Conservation (phyloP, 2,113 vertebrate genomes). For the Coreoperca whiteheadi region DNA sequence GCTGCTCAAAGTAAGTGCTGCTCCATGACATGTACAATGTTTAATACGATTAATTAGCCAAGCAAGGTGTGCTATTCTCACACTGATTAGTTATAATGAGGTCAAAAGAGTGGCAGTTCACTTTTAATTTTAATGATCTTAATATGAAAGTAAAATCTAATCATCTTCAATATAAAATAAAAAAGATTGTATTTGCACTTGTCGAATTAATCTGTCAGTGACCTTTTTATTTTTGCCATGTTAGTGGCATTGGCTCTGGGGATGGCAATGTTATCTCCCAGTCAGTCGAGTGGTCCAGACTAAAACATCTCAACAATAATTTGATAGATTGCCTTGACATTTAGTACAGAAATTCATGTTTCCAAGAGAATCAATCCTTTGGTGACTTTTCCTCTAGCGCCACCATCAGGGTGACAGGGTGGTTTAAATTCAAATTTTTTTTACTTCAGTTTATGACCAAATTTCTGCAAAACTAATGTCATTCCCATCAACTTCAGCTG, state of each 20-base stretch:
- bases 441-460: not conserved
- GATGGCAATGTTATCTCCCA: not conserved
- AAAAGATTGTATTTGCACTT: not conserved
- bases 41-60: slow-evolving; percentile 11
- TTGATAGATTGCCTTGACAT: not conserved
- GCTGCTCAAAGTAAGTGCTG: slow-evolving; percentile 85
- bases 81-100: slow-evolving; percentile 2
- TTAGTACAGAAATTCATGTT: not conserved
- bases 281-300: not conserved
- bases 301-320: not conserved
- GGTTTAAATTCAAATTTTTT: too few relatives aligned
- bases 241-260: not conserved
- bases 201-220: not conserved
- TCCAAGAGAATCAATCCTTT: not conserved
- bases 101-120: slow-evolving; percentile 1
- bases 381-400: not conserved
- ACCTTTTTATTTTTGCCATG: not conserved
- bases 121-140: slow-evolving; percentile 20
- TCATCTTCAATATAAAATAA: not conserved
- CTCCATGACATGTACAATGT: not conserved
- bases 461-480: not conserved
- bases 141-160: slow-evolving; percentile 20
- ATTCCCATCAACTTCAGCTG: not conserved
- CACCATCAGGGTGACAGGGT: not conserved
- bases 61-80: not conserved